Evolutionary conservation across 2,797 vertebrate genomes (phyloP).

Genomic region (Semotilus atromaculatus): DNA sequence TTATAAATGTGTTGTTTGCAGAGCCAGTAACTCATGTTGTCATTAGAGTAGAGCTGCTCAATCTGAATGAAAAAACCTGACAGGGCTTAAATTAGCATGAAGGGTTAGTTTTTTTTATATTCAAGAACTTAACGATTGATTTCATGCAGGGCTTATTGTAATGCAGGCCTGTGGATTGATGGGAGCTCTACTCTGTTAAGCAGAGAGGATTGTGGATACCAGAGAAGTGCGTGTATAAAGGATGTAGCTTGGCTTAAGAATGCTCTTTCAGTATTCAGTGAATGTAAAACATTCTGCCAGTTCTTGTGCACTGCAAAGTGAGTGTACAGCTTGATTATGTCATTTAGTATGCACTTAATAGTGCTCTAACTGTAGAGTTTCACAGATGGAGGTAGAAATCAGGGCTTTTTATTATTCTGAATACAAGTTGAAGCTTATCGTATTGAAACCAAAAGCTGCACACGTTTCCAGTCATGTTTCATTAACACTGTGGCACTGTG

Average conservation of each 20-base stretch:
- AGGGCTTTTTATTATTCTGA: constrained; percentile 28
- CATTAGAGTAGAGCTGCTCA: constrained; percentile 32
- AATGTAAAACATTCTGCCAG: constrained; percentile 35
- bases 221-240: constrained; percentile 19
- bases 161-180: constrained; percentile 11
- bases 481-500: background rate
- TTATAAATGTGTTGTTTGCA: constrained; percentile 14
- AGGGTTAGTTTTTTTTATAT: background rate
- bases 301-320: constrained; percentile 1
- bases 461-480: constrained; percentile 20
- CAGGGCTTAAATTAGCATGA: constrained; percentile 14
- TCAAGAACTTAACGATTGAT: background rate
- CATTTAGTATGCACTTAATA: constrained; percentile 25
- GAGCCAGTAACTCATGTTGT: constrained; percentile 10
- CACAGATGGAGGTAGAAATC: constrained; percentile 13
- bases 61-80: background rate
- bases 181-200: constrained; percentile 18
- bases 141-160: constrained; percentile 23
- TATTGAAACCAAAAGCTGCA: constrained; percentile 34
- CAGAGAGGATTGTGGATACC: constrained; percentile 38
- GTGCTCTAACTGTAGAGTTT: constrained; percentile 8
- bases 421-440: background rate
- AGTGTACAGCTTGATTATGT: constrained; percentile 38
- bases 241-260: constrained; percentile 34
- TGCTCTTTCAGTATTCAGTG: constrained; percentile 40